Evolutionary conservation across 1,140 invertebrate genomes (phyloP), one percentile per base, ranked within the genome.

Genomic region (Dicyema japonicum): DNA sequence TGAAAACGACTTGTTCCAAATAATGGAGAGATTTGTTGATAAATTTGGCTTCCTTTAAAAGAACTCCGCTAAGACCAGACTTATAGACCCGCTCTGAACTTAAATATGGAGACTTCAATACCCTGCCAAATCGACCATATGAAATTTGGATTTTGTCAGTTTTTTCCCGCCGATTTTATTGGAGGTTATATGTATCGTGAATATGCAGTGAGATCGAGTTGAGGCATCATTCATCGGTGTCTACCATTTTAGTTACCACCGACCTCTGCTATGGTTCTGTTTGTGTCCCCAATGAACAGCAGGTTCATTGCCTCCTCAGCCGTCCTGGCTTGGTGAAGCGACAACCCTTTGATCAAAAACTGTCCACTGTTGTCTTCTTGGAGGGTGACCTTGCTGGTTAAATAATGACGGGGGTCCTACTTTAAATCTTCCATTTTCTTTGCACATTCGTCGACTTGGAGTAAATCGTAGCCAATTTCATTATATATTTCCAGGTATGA

Each of bases 11-110:
- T 50, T 64, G 62, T 41, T 65, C 62, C 33, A 66, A 35, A 42
- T 57, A 65, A 45, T 66, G 62, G 11, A 66, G 43, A 21, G 63
- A 64, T 27, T 63, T 42, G 39, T 65, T 65, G 34, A 65, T 65
- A 36, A 61, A 56, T 36, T 60, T 60, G 4, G 61, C 60, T 45
- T 65, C 61, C 11, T 47, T 57, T 22, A 64, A 39, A 19, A 59
- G 41, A 19, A 51, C 43, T 18, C 62, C 62, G 31, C 47, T 51
- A 5, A 47, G 47, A n/a, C 48, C 47, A 27, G 4, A 15, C 18
- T 27, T 12, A 21, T 11, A 18, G 15, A 24, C 4, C 4, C 11
- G 15, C n/a, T 23, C 4, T n/a, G n/a, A n/a, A n/a, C n/a, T n/a
- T n/a, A n/a, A n/a, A n/a, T n/a, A n/a, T n/a, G n/a, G n/a, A n/a